Percentiles rank a stretch among this genome's conserved stretches.
phyloP scores from a whole-genome alignment of 1,140 invertebrate species.

The Gryon sp. region DNA sequence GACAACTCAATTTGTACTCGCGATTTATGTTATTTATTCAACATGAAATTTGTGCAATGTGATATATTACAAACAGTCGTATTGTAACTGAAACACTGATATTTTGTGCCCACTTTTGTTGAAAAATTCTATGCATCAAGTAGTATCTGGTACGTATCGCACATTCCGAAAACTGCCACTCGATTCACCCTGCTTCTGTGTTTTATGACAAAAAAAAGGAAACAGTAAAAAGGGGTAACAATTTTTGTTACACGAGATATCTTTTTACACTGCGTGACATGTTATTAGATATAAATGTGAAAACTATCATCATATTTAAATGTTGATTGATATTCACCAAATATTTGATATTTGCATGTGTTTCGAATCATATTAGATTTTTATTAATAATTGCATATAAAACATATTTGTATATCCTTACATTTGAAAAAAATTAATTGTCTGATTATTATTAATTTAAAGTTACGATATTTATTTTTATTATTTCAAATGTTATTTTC shows the following conservation, averaged over 20 bases:
- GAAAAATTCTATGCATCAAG: constrained; percentile 59
- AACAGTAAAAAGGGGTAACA: too few relatives aligned
- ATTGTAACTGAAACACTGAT: constrained; percentile 57
- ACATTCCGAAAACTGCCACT: constrained; percentile 46
- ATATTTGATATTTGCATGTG: neutral
- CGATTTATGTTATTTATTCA: constrained; percentile 53
- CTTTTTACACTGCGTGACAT: constrained; percentile 1
- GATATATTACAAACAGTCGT: constrained; percentile 36
- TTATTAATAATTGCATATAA: too few relatives aligned
- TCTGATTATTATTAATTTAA: too few relatives aligned
- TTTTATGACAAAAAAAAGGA: constrained; percentile 41
- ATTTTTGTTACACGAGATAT: constrained; percentile 45
- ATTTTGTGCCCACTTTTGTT: constrained; percentile 38
- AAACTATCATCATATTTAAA: constrained; percentile 38
- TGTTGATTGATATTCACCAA: too few relatives aligned
- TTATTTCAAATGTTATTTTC: too few relatives aligned
- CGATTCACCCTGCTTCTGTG: constrained; percentile 12
- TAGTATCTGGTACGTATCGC: constrained; percentile 48
- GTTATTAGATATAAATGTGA: constrained; percentile 16
- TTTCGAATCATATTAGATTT: neutral
- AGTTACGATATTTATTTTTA: too few relatives aligned
- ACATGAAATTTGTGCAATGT: constrained; percentile 22
- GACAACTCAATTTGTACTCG: constrained; percentile 34
- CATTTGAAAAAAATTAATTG: too few relatives aligned
- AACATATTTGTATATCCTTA: too few relatives aligned